A percentile compares a stretch with the other conserved stretches of the same genome.
phyloP scores from a whole-genome alignment of 1,140 invertebrate species.

The Gonatopus flavifemur region DNA sequence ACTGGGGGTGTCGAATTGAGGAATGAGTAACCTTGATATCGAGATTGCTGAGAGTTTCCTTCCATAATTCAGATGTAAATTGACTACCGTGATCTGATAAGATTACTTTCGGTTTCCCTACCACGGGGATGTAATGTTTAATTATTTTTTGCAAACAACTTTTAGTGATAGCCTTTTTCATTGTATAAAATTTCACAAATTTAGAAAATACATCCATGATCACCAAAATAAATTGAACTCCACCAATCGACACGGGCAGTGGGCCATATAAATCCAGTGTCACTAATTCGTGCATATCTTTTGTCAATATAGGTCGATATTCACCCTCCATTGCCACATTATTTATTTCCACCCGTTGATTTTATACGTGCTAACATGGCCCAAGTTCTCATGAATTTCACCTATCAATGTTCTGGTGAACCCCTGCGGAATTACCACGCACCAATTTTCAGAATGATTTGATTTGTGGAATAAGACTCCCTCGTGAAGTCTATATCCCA shows the following conservation, averaged over 20 bases:
- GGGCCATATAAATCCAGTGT: slow-evolving; percentile 34
- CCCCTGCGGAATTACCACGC: background rate
- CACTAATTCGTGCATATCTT: slow-evolving; percentile 29
- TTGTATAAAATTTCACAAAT: slow-evolving; percentile 31
- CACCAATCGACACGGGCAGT: no score
- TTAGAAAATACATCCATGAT: slow-evolving; percentile 40
- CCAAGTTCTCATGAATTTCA: slow-evolving; percentile 28
- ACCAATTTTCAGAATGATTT: no score
- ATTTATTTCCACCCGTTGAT: slow-evolving; percentile 5
- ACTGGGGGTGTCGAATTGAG: no score
- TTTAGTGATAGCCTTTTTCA: slow-evolving; percentile 27
- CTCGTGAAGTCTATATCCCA: no score
- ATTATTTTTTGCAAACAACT: slow-evolving; percentile 10
- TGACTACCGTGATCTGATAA: slow-evolving; percentile 26
- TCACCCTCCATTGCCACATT: slow-evolving; percentile 4
- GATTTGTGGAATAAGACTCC: slow-evolving; percentile 29
- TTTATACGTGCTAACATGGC: slow-evolving; percentile 36
- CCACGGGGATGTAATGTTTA: slow-evolving; percentile 23
- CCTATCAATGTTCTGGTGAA: background rate
- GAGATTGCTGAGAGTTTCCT: no score
- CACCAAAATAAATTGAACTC: slow-evolving; percentile 34
- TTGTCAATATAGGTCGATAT: slow-evolving; percentile 15
- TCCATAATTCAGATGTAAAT: no score
- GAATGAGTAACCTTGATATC: no score
- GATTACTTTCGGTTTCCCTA: slow-evolving; percentile 16